These are phyloP conservation scores for Bombus confusus DNA, from an alignment of 1,140 invertebrate species.

Conservation along the genomic window DNA sequence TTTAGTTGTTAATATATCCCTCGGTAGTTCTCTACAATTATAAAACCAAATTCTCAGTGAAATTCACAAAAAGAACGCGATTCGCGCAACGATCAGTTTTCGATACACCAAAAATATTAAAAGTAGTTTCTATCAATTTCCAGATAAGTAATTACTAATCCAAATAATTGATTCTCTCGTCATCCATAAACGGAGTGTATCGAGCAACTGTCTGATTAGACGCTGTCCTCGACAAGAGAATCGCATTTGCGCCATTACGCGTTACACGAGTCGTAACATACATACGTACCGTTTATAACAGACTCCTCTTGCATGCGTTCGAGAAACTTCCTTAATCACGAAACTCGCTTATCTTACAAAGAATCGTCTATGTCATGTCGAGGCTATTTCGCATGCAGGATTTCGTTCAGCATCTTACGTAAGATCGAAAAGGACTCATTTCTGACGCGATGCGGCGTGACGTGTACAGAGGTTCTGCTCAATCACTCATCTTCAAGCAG, in stretches of 20 bases:
- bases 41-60: not conserved
- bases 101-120: not conserved
- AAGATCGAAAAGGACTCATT: conserved; percentile 12
- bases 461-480: conserved; percentile 19
- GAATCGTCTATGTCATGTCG: not conserved
- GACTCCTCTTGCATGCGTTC: not conserved
- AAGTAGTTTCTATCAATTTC: not conserved
- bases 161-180: not conserved
- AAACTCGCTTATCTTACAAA: not conserved
- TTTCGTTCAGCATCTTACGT: conserved; percentile 11
- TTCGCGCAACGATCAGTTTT: not conserved
- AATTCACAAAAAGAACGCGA: not conserved
- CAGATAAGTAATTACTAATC: not conserved
- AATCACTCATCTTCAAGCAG: conserved; percentile 44
- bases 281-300: not conserved
- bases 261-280: not conserved
- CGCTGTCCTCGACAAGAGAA: not conserved
- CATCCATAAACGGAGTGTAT: not conserved
- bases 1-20: too few species aligned
- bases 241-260: not conserved
- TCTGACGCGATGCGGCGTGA: not conserved
- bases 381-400: not conserved
- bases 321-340: not conserved
- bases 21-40: not conserved
- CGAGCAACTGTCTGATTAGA: not conserved